phyloP scores from a whole-genome alignment of 1,140 invertebrate species.

The Drosophila equinoxialis region DNA sequence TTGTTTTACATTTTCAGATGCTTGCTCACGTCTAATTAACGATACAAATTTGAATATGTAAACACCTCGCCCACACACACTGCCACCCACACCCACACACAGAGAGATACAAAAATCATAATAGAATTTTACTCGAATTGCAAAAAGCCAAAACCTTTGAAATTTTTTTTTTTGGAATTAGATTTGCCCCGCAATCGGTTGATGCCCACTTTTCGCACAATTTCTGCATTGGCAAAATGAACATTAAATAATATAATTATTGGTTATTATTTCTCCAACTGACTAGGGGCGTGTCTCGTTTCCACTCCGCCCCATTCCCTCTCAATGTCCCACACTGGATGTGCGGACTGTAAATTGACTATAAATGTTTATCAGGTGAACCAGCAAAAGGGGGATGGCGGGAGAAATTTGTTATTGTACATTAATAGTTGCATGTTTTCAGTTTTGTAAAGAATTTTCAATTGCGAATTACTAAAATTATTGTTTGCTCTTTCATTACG shows the following conservation, averaged over 20 bases:
- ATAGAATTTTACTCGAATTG: constrained; percentile 14
- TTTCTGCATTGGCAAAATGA: constrained; percentile 17
- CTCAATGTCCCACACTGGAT: not conserved
- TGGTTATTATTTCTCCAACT: constrained; percentile 14
- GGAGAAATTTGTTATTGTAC: constrained; percentile 13
- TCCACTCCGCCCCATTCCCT: not conserved
- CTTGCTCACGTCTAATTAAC: constrained; percentile 51
- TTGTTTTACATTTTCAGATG: constrained; percentile 17
- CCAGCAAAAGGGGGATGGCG: not conserved
- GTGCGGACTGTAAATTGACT: constrained; percentile 9
- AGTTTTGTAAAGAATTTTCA: constrained; percentile 14
- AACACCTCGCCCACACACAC: not conserved
- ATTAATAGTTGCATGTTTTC: constrained; percentile 2
- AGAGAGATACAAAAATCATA: not conserved
- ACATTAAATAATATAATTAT: constrained; percentile 24
- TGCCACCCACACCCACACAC: not conserved
- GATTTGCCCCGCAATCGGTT: not conserved
- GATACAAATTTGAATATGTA: constrained; percentile 18
- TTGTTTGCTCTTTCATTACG: not conserved
- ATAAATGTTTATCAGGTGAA: constrained; percentile 15
- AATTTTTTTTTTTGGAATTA: constrained; percentile 6
- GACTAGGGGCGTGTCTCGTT: not conserved
- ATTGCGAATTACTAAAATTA: constrained; percentile 16
- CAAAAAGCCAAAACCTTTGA: constrained; percentile 12
- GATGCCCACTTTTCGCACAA: not conserved